Evolutionary conservation across 2,888 invertebrate species (phyloP).

Genomic region (Yponomeuta malinellus): DNA sequence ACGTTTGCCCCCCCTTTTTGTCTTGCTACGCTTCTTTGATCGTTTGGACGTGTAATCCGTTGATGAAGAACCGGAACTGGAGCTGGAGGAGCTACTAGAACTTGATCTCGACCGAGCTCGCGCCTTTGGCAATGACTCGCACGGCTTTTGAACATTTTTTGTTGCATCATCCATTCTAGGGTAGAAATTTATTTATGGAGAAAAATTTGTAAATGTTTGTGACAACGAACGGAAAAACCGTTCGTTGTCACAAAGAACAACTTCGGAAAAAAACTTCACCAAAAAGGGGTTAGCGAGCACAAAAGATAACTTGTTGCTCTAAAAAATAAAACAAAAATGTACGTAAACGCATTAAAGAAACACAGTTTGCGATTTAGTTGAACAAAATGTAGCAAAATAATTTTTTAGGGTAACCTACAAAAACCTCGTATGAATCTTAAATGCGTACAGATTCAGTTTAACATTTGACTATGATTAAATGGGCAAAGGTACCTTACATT

Average conservation of each 20-base stretch:
- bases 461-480: too few species aligned
- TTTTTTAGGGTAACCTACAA: too few species aligned
- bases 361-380: background rate
- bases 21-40: background rate
- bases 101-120: background rate
- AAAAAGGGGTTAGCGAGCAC: background rate
- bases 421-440: too few species aligned
- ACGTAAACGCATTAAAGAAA: too few species aligned
- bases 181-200: background rate
- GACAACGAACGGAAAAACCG: background rate
- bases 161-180: constrained; percentile 4
- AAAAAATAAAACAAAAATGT: too few species aligned
- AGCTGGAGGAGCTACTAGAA: constrained; percentile 3
- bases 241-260: background rate
- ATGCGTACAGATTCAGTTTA: too few species aligned
- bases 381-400: too few species aligned
- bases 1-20: background rate
- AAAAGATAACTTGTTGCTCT: too few species aligned
- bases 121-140: background rate
- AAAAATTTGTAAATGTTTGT: background rate
- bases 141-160: background rate
- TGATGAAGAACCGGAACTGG: background rate
- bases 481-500: too few species aligned
- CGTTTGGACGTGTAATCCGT: background rate
- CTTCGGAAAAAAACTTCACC: background rate